phyloP scores from a whole-genome alignment of 2,888 invertebrate species.

The Flexamia atlantica region DNA sequence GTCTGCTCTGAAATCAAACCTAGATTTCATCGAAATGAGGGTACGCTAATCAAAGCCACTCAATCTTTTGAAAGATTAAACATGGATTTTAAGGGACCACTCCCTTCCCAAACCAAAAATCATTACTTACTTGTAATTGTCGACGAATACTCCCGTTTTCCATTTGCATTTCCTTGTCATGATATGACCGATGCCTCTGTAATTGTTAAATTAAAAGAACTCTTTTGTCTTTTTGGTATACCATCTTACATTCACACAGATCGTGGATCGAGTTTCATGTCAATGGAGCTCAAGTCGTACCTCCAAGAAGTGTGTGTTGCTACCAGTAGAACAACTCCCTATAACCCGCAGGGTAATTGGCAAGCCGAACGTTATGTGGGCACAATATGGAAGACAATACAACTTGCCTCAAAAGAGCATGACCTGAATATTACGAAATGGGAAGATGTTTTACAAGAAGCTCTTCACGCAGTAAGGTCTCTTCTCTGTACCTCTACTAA shows the following conservation, averaged over 20 bases:
- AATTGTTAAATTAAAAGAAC: conserved; percentile 32
- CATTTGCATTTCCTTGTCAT: conserved; percentile 65
- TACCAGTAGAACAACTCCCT: conserved; percentile 22
- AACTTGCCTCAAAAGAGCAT: background rate
- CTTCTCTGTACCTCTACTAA: background rate
- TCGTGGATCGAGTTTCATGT: conserved; percentile 16
- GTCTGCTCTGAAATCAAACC: background rate
- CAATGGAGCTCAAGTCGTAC: conserved; percentile 5
- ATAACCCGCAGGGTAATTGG: conserved; percentile 41
- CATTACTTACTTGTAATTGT: background rate
- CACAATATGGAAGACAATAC: background rate
- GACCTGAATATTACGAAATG: background rate
- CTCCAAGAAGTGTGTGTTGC: background rate
- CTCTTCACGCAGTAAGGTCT: background rate
- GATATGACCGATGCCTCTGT: conserved; percentile 59
- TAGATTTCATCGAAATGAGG: background rate
- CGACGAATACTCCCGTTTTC: conserved; percentile 54
- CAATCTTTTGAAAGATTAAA: background rate
- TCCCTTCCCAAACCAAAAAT: background rate
- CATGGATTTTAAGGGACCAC: conserved; percentile 2
- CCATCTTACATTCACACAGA: conserved; percentile 7
- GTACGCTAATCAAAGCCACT: conserved; percentile 3
- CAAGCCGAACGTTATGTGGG: conserved; percentile 36
- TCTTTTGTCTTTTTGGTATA: conserved; percentile 15
- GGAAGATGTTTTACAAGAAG: background rate